phyloP scores from a whole-genome alignment of 1,140 invertebrate genomes.

The Drosophila equinoxialis region DNA sequence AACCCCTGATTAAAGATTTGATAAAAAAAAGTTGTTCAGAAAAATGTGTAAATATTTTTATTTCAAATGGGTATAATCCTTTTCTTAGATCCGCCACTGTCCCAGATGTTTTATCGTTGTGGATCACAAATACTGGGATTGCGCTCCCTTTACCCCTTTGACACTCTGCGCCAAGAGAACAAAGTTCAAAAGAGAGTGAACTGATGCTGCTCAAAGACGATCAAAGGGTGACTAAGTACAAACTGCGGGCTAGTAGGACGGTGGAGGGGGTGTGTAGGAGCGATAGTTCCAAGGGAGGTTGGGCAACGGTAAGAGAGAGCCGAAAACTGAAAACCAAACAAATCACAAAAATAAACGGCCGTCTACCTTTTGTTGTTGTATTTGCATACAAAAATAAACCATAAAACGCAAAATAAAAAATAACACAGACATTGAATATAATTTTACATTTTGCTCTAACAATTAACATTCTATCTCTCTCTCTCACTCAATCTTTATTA shows the following conservation, averaged over 20 bases:
- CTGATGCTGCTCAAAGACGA: background rate
- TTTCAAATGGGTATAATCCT: too few species aligned
- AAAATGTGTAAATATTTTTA: too few species aligned
- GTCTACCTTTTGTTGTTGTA: slow-evolving; percentile 8
- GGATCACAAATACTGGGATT: background rate
- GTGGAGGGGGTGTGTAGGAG: slow-evolving; percentile 9
- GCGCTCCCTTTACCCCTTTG: background rate
- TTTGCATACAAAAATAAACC: slow-evolving; percentile 49
- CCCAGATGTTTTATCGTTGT: too few species aligned
- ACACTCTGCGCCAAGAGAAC: background rate
- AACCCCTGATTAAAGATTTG: too few species aligned
- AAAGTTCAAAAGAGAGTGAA: slow-evolving; percentile 5
- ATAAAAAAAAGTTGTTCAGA: too few species aligned
- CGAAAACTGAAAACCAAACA: slow-evolving; percentile 69
- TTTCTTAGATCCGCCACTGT: too few species aligned
- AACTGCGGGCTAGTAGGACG: background rate
- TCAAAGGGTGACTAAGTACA: background rate
- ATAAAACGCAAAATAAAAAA: slow-evolving; percentile 58
- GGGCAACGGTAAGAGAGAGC: slow-evolving; percentile 33
- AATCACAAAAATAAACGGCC: slow-evolving; percentile 63
- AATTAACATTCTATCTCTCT: slow-evolving; percentile 2
- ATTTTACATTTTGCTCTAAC: slow-evolving; percentile 35
- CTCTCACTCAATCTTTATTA: background rate
- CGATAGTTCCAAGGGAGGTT: slow-evolving; percentile 12
- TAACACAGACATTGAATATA: slow-evolving; percentile 33